Base-by-base conservation (phyloP, 2,797 vertebrate species). In the Labroides dimidiatus region DNA sequence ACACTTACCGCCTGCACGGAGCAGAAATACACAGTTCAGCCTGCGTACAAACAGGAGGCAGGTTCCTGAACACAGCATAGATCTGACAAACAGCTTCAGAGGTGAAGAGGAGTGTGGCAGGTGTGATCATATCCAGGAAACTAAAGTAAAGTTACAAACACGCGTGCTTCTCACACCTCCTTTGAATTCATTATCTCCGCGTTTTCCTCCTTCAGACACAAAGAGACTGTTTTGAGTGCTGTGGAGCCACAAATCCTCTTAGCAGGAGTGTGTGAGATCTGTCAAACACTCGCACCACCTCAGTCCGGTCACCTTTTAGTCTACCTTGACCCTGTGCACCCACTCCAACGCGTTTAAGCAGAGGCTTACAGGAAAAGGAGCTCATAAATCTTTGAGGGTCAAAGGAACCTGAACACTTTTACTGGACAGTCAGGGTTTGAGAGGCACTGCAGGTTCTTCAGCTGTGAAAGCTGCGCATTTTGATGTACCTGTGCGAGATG, bases 221-320 rank as follows among this genome's bases (percentile, higher is more conserved):
- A 57, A 56, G 10, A 44, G 37, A 64, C 68, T 21, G 51, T 57
- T 54, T 57, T 52, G 45, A 68, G 37, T 30, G 24, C 24, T 70
- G 45, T 50, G 75, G 83, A 83, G 82, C 75, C 80, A 69, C 80
- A 86, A 72, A 82, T 88, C 87, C 82, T 85, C 80, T 87, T 86
- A 69, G 63, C 86, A 72, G 45, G 56, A 58, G 49, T 24, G 68
- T 83, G 83, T 57, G 72, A 87, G 68, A 72, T 79, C 64, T 69
- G 69, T 72, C 56, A 4, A 54, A 47, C 48, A 48, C 47, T 30
- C 24, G 21, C 20, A 44, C 55, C 56, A 44, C 51, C 7, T 53
- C 48, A 4, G 21, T 23, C 47, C 47, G 24, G 42, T 44, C 13
- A 14, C 43, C 77, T 53, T 58, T 61, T 8, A 27, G 45, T 39